Conservation (phyloP, 37 sponge, comb jelly and placozoan genomes). For the Cliona cf. orientalis region DNA sequence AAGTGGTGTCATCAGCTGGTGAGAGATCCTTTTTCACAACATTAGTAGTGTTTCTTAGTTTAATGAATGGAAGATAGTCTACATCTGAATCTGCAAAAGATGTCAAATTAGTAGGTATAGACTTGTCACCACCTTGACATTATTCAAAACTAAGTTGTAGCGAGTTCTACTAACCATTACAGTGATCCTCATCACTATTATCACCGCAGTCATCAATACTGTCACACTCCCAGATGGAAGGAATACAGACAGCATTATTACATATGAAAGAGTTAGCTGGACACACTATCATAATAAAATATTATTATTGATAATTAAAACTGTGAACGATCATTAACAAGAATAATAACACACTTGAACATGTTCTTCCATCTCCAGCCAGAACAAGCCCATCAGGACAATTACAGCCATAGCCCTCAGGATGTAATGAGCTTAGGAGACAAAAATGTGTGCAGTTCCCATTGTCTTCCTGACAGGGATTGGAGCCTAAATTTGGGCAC, state of each 20-base stretch:
- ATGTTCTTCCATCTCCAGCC: conserved; percentile 21
- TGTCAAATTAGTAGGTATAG: no score
- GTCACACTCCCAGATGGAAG: conserved; percentile 31
- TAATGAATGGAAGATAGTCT: conserved; percentile 20
- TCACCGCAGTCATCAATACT: conserved; percentile 32
- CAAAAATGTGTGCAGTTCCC: conserved; percentile 12
- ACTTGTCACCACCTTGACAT: no score
- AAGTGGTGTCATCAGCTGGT: neutral
- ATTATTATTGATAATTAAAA: neutral
- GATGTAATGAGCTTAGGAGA: neutral
- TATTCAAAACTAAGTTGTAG: no score
- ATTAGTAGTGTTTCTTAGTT: neutral
- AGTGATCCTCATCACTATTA: conserved; percentile 36
- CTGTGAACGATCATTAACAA: neutral
- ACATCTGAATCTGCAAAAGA: neutral
- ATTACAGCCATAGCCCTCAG: neutral
- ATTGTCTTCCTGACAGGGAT: conserved; percentile 4
- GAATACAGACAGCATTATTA: conserved; percentile 21
- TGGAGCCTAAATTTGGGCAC: neutral
- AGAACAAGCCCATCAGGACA: conserved; percentile 18
- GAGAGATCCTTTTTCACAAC: neutral
- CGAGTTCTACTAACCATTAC: neutral
- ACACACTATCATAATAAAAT: neutral
- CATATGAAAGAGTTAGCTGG: conserved; percentile 3
- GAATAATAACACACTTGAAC: conserved; percentile 10